Conservation (phyloP, 2,888 invertebrate genomes). For the Pelosia muscerda region DNA sequence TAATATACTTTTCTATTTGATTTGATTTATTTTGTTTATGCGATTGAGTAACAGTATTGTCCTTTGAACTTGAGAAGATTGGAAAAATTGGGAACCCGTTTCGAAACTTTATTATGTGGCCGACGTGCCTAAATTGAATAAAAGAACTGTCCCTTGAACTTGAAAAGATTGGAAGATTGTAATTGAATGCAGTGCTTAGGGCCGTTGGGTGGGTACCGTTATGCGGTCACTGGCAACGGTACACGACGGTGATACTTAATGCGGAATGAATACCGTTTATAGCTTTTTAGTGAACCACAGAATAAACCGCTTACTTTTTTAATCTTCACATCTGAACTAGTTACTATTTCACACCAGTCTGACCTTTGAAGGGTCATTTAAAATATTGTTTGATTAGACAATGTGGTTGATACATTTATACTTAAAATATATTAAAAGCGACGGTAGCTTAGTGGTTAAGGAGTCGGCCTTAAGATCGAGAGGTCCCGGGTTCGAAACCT, state of each 20-base stretch:
- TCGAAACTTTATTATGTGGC: not conserved
- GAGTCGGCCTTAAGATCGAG: too few relatives aligned
- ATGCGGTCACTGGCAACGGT: constrained; percentile 69
- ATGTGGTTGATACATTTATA: too few relatives aligned
- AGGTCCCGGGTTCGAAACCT: too few relatives aligned
- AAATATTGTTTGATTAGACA: not conserved
- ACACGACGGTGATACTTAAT: constrained; percentile 68
- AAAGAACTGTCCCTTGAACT: constrained; percentile 39
- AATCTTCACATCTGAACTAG: not conserved
- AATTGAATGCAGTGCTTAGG: constrained; percentile 64
- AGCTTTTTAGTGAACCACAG: constrained; percentile 50
- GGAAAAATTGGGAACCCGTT: not conserved
- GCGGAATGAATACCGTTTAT: constrained; percentile 60
- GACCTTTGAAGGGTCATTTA: not conserved
- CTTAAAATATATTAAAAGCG: too few relatives aligned
- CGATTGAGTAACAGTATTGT: constrained; percentile 1
- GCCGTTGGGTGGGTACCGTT: constrained; percentile 74
- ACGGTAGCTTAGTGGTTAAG: too few relatives aligned
- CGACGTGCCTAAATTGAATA: constrained; percentile 16
- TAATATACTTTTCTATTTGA: not conserved
- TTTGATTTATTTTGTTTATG: not conserved
- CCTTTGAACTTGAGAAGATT: not conserved
- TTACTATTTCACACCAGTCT: not conserved
- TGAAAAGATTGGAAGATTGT: constrained; percentile 61
- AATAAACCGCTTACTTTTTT: constrained; percentile 11